These are phyloP conservation scores for Parazoanthus darwini DNA, from an alignment of 92 coral and sea anemone genomes.

Conservation along the genomic window DNA sequence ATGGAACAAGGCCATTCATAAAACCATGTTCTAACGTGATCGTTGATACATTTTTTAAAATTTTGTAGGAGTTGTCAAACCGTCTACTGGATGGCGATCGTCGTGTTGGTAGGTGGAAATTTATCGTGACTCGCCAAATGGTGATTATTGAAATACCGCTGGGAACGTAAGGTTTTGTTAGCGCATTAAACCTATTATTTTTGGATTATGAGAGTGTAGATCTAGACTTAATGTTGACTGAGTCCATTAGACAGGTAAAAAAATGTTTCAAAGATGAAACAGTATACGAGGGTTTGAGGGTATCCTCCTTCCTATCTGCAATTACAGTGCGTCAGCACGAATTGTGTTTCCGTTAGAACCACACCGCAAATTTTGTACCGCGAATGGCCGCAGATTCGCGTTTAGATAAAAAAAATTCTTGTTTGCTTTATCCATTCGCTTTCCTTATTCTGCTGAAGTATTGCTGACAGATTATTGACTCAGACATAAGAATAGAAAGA, in stretches of 20 bases:
- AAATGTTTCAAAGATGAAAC: constrained; percentile 1
- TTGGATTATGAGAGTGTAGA: neutral
- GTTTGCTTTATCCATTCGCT: constrained; percentile 1
- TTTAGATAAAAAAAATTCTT: neutral
- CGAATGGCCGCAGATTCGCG: neutral
- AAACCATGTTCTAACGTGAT: neutral
- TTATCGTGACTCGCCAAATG: constrained; percentile 4
- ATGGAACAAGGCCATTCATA: neutral
- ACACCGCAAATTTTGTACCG: constrained; percentile 12
- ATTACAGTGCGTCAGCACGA: neutral
- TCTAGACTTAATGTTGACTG: constrained; percentile 28
- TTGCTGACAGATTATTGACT: constrained; percentile 31
- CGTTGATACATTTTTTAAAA: neutral
- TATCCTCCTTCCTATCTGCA: constrained; percentile 31
- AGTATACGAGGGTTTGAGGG: neutral
- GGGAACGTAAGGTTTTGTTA: constrained; percentile 37
- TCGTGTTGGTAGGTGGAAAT: constrained; percentile 70
- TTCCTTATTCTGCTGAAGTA: constrained; percentile 31
- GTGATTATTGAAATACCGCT: constrained; percentile 1
- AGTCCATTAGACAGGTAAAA: constrained; percentile 24
- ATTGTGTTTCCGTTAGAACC: constrained; percentile 29
- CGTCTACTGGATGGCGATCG: constrained; percentile 74
- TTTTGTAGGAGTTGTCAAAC: constrained; percentile 70
- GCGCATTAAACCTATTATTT: constrained; percentile 22
- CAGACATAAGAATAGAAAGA: constrained; percentile 20